Percentiles rank a stretch among this genome's conserved stretches.
Evolutionary conservation across 2,113 vertebrate species (phyloP).

Genomic region (Sialia sialis): DNA sequence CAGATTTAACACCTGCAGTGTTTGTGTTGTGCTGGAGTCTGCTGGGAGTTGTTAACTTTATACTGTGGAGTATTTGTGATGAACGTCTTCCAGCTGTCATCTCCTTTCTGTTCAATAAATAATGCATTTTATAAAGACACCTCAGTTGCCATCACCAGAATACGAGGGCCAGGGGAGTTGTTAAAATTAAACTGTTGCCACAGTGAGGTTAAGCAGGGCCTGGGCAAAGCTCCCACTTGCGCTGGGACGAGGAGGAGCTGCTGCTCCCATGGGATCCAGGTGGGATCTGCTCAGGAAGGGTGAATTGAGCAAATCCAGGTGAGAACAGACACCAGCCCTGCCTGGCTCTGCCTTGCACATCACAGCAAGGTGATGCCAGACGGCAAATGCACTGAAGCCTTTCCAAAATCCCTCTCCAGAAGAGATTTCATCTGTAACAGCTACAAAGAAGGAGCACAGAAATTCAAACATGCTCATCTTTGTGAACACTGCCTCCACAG

Average conservation of each 20-base stretch:
- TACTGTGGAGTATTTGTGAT: neutral
- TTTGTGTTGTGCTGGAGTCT: neutral
- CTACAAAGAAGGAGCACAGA: neutral
- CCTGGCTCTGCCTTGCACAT: neutral
- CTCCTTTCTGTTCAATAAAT: neutral
- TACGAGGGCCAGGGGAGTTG: neutral
- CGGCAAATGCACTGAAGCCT: neutral
- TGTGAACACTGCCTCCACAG: neutral
- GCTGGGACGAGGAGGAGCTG: neutral
- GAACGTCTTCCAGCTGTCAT: too few relatives aligned
- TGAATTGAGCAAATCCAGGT: neutral
- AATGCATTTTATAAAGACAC: neutral
- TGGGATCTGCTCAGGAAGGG: neutral
- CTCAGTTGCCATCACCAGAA: neutral
- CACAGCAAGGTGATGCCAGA: neutral
- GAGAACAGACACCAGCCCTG: neutral
- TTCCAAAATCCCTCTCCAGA: neutral
- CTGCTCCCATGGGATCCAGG: rapidly evolving
- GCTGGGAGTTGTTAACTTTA: rapidly evolving
- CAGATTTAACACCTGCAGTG: neutral
- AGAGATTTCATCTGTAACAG: neutral
- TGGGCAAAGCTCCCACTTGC: neutral
- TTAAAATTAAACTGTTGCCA: neutral
- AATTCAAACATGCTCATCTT: neutral
- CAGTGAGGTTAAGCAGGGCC: too few relatives aligned